These are phyloP conservation scores for Listronotus bonariensis DNA, from an alignment of 1,140 invertebrate species.

Conservation along the genomic window DNA sequence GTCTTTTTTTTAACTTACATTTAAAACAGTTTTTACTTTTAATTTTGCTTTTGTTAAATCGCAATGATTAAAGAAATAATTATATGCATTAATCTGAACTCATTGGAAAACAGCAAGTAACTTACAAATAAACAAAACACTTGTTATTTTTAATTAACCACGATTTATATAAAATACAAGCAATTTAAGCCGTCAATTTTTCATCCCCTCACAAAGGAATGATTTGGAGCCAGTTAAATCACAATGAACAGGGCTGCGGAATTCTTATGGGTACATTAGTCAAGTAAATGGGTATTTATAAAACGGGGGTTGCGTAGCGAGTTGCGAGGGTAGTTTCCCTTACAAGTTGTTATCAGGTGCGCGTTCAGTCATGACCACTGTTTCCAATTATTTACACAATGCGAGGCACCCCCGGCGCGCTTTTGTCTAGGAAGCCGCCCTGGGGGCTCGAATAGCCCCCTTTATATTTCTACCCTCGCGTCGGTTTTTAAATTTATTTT, in stretches of 20 bases:
- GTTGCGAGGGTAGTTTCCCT: constrained; percentile 36
- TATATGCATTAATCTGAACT: too few species aligned
- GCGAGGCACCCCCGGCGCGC: constrained; percentile 39
- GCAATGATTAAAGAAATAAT: too few species aligned
- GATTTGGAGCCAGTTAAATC: constrained; percentile 41
- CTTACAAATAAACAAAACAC: constrained; percentile 18
- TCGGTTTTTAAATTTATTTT: constrained; percentile 19
- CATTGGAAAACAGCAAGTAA: constrained; percentile 2
- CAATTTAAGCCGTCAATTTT: constrained; percentile 18
- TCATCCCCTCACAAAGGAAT: constrained; percentile 31
- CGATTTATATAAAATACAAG: constrained; percentile 28
- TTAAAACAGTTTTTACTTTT: too few species aligned
- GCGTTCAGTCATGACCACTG: constrained; percentile 49
- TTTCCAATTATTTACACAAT: constrained; percentile 52
- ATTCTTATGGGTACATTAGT: constrained; percentile 51
- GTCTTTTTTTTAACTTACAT: too few species aligned
- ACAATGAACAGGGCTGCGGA: constrained; percentile 42
- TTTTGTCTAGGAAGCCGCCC: constrained; percentile 38
- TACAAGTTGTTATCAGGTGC: constrained; percentile 51
- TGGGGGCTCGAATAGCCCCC: constrained; percentile 4
- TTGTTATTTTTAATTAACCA: constrained; percentile 34
- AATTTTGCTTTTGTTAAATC: too few species aligned
- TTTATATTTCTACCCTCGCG: constrained; percentile 9
- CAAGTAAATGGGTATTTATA: constrained; percentile 51
- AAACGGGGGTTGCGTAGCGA: constrained; percentile 34